Evolutionary conservation across 2,888 invertebrate species (phyloP).

Genomic region (Ernsta delagoae): DNA sequence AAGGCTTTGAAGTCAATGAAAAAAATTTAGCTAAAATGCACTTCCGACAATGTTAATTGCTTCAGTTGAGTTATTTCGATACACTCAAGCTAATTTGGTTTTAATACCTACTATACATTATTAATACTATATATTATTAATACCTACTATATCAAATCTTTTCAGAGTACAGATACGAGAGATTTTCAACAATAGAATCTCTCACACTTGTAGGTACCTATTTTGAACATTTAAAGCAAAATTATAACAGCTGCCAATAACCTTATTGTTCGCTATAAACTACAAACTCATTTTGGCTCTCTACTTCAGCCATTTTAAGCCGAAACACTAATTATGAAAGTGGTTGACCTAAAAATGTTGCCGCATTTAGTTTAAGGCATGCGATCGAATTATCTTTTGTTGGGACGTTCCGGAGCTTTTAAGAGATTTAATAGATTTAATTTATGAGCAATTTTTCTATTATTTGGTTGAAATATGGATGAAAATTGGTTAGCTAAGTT

Average conservation of each 20-base stretch:
- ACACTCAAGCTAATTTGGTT: too few species aligned
- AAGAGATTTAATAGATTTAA: background rate
- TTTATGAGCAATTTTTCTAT: background rate
- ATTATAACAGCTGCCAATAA: background rate
- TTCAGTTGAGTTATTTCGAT: too few species aligned
- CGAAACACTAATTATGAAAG: constrained; percentile 15
- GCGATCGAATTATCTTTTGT: background rate
- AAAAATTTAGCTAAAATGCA: too few species aligned
- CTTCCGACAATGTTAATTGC: too few species aligned
- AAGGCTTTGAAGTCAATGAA: too few species aligned
- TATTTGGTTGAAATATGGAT: background rate
- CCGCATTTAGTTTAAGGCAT: constrained; percentile 1
- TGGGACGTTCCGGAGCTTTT: constrained; percentile 1
- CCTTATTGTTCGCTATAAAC: background rate
- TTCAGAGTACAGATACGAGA: too few species aligned
- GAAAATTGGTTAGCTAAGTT: background rate
- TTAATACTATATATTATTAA: too few species aligned
- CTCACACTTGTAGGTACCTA: too few species aligned
- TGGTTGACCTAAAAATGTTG: constrained; percentile 16
- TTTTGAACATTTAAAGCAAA: background rate
- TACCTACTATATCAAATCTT: too few species aligned
- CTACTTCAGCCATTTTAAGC: constrained; percentile 14
- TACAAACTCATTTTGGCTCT: background rate
- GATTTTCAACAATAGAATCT: too few species aligned
- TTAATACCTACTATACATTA: too few species aligned